Conservation (phyloP, 1,140 invertebrate species). For the Drosophila nebulosa region DNA sequence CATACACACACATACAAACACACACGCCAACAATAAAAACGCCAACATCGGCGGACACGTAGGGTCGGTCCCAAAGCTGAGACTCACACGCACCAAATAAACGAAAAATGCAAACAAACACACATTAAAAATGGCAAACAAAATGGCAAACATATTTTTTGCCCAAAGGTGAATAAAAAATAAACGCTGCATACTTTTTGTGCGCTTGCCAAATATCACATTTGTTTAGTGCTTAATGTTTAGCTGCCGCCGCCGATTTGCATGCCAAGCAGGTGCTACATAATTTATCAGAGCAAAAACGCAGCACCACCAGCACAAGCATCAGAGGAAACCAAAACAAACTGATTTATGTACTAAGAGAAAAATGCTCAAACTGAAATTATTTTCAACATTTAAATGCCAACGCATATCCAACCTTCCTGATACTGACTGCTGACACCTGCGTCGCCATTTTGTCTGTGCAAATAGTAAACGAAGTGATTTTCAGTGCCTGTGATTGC, state of each 20-base stretch:
- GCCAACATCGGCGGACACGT: slow-evolving; percentile 30
- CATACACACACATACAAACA: slow-evolving; percentile 2
- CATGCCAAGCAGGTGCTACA: slow-evolving; percentile 68
- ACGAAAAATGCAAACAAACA: slow-evolving; percentile 12
- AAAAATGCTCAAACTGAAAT: slow-evolving; percentile 38
- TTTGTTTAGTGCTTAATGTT: slow-evolving; percentile 74
- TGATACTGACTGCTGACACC: slow-evolving; percentile 18
- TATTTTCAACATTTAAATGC: slow-evolving; percentile 53
- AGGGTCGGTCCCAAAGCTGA: slow-evolving; percentile 1
- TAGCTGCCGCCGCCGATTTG: slow-evolving; percentile 55
- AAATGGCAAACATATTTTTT: slow-evolving; percentile 75
- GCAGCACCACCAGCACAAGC: slow-evolving; percentile 1
- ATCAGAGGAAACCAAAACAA: slow-evolving; percentile 19
- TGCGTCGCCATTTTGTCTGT: slow-evolving; percentile 46
- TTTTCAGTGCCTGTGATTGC: slow-evolving; percentile 36
- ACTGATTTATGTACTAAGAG: slow-evolving; percentile 63
- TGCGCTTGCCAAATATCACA: slow-evolving; percentile 53
- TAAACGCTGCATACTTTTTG: slow-evolving; percentile 39
- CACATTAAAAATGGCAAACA: slow-evolving; percentile 78
- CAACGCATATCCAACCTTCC: slow-evolving; percentile 29
- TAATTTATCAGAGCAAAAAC: slow-evolving; percentile 59
- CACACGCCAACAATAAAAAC: slow-evolving; percentile 12
- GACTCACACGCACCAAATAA: slow-evolving; percentile 27
- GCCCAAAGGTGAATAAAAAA: slow-evolving; percentile 57
- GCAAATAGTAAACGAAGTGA: slow-evolving; percentile 18